Conservation (phyloP, 2,888 invertebrate species). For the Ephialtes manifestator region DNA sequence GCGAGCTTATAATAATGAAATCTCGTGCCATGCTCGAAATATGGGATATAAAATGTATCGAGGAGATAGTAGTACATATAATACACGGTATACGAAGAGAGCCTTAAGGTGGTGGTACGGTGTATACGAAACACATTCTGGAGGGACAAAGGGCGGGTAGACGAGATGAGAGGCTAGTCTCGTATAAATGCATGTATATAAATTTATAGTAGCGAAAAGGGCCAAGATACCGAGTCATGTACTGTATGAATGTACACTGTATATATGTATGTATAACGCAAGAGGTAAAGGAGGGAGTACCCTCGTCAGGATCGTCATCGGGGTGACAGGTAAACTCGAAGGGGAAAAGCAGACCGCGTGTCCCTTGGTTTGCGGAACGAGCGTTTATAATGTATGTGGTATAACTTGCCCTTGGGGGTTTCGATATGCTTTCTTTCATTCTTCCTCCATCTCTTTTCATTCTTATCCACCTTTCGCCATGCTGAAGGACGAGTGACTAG, state of each 20-base stretch:
- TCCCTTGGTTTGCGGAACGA: slow-evolving; percentile 67
- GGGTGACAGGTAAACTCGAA: slow-evolving; percentile 83
- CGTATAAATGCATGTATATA: slow-evolving; percentile 37
- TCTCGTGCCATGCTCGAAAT: slow-evolving; percentile 46
- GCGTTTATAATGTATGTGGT: slow-evolving; percentile 66
- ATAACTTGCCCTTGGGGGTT: slow-evolving; percentile 67
- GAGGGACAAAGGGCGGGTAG: slow-evolving; percentile 37
- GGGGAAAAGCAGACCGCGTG: slow-evolving; percentile 67
- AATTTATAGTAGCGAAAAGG: slow-evolving; percentile 39
- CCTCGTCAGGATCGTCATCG: slow-evolving; percentile 84
- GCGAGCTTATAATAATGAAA: slow-evolving; percentile 59
- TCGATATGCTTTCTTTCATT: slow-evolving; percentile 18
- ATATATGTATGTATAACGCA: slow-evolving; percentile 58
- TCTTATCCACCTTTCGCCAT: not conserved
- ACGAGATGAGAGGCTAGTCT: slow-evolving; percentile 40
- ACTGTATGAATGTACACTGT: slow-evolving; percentile 27
- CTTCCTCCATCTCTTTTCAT: not conserved
- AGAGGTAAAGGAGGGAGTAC: slow-evolving; percentile 70
- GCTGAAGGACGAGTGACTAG: not conserved
- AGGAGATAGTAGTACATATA: slow-evolving; percentile 11
- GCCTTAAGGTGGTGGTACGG: not conserved
- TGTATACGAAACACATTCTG: slow-evolving; percentile 8
- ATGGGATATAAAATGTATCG: slow-evolving; percentile 53
- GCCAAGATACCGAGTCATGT: slow-evolving; percentile 11
- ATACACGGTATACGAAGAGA: not conserved